These are phyloP conservation scores for Proctacanthus coquilletti DNA, from an alignment of 1,140 invertebrate species.

Conservation along the genomic window DNA sequence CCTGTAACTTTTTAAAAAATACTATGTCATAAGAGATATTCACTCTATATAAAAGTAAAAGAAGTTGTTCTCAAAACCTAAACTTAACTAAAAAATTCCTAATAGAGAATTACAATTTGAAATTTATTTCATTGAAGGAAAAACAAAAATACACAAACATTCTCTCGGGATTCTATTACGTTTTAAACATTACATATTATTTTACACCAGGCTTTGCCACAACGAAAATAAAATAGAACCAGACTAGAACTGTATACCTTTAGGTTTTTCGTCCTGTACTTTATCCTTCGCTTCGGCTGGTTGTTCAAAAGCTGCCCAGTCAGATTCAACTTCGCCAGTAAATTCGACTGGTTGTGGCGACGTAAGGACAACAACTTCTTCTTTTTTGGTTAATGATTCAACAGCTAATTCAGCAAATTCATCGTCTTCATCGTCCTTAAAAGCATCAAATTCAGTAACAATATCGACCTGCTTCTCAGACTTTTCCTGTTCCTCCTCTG, in stretches of 20 bases:
- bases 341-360: conserved; percentile 12
- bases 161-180: too few relatives aligned
- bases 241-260: too few relatives aligned
- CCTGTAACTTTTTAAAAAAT: too few relatives aligned
- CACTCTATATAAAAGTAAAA: too few relatives aligned
- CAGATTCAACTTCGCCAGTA: conserved; percentile 23
- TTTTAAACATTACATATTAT: too few relatives aligned
- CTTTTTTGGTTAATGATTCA: conserved; percentile 46
- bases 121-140: too few relatives aligned
- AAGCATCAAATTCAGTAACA: conserved; percentile 34
- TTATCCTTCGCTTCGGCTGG: conserved; percentile 12
- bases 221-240: too few relatives aligned
- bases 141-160: too few relatives aligned
- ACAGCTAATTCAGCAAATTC: conserved; percentile 59
- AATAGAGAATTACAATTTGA: too few relatives aligned
- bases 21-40: too few relatives aligned
- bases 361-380: conserved; percentile 26
- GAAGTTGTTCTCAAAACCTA: too few relatives aligned
- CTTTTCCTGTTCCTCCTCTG: conserved; percentile 11
- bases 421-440: conserved; percentile 40
- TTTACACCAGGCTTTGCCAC: background rate
- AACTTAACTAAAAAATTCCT: too few relatives aligned
- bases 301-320: conserved; percentile 44
- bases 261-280: conserved; percentile 9
- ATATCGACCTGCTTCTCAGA: conserved; percentile 11